Evolutionary conservation across 2,797 vertebrate genomes (phyloP).

Genomic region (Tokudaia muenninki): DNA sequence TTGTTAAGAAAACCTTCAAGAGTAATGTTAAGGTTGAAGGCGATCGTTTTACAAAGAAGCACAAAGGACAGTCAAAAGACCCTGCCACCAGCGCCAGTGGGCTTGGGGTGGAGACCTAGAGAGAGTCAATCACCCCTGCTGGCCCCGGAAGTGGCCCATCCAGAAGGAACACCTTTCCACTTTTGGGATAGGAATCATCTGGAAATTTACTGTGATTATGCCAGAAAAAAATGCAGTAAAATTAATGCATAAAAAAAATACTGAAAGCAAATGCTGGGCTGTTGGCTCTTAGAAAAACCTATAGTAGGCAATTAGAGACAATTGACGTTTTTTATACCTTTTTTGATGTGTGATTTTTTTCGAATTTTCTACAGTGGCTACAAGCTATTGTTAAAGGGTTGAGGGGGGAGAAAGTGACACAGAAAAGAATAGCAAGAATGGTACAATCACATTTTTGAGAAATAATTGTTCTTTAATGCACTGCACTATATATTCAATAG

Average conservation of each 20-base stretch:
- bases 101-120: neutral
- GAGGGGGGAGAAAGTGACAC: neutral
- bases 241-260: slow-evolving; percentile 54
- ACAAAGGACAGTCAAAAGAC: slow-evolving; percentile 65
- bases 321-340: slow-evolving; percentile 61
- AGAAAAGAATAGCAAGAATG: slow-evolving; percentile 53
- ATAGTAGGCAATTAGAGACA: slow-evolving; percentile 62
- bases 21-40: slow-evolving; percentile 15
- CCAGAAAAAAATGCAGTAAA: slow-evolving; percentile 51
- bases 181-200: slow-evolving; percentile 7
- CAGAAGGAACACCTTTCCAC: neutral
- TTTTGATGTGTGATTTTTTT: slow-evolving; percentile 71
- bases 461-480: slow-evolving; percentile 68
- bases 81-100: slow-evolving; percentile 47
- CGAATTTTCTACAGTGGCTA: slow-evolving; percentile 65
- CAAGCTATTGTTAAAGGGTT: slow-evolving; percentile 63
- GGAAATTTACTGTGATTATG: slow-evolving; percentile 53
- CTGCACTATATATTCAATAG: slow-evolving; percentile 59
- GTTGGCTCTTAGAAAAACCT: slow-evolving; percentile 52
- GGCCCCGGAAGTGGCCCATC: neutral
- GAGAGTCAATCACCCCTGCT: fast-evolving
- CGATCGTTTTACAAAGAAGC: slow-evolving; percentile 77
- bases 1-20: slow-evolving; percentile 67
- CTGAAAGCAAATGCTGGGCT: slow-evolving; percentile 40
- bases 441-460: slow-evolving; percentile 19